Evolutionary conservation across 2,113 vertebrate genomes (phyloP).

Genomic region (Alaudala cheleensis): DNA sequence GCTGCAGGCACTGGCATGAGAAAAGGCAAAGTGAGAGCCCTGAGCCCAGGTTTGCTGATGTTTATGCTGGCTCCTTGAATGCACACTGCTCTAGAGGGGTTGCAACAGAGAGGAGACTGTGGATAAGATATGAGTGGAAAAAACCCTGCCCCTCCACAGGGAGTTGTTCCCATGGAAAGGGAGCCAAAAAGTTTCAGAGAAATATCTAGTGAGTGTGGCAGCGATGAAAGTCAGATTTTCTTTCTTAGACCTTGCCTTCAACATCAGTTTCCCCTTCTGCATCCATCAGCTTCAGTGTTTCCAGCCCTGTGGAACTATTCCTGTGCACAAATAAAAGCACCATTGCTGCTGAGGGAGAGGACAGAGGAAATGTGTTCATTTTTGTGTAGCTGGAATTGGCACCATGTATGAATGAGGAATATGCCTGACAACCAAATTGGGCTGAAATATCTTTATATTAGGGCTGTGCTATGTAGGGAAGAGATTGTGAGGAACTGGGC

Average conservation of each 20-base stretch:
- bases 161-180: neutral
- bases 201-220: neutral
- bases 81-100: neutral
- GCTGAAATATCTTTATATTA: neutral
- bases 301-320: neutral
- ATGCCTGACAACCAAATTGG: neutral
- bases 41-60: neutral
- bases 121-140: neutral
- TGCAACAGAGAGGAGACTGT: neutral
- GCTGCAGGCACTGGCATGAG: neutral
- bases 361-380: neutral
- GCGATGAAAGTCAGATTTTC: neutral
- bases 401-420: neutral
- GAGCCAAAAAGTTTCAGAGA: neutral
- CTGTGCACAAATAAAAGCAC: neutral
- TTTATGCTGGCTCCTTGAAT: rapidly evolving
- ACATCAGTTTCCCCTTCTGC: neutral
- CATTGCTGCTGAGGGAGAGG: neutral
- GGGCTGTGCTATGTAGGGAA: neutral
- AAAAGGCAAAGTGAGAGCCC: neutral
- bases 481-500: neutral
- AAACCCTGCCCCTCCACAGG: neutral
- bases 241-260: neutral
- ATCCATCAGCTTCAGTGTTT: neutral
- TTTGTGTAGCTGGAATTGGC: neutral